Evolutionary conservation across 1,140 invertebrate genomes (phyloP).

Genomic region (Micrasema longulum): DNA sequence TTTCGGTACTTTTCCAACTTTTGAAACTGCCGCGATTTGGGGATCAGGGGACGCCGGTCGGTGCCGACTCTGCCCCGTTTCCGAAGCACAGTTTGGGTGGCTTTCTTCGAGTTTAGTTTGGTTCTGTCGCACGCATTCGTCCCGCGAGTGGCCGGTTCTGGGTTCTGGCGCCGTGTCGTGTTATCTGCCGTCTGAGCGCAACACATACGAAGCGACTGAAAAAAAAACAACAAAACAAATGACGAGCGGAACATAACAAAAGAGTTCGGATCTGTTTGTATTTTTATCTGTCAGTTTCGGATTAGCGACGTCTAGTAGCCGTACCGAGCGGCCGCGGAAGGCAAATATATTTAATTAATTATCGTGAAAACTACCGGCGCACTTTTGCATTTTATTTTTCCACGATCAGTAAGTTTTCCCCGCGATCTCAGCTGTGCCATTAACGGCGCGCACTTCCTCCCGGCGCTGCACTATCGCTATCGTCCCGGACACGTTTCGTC

Average conservation of each 20-base stretch:
- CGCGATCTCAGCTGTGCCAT: not conserved
- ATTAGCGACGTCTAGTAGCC: too few species aligned
- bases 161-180: constrained; percentile 1
- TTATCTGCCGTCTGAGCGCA: constrained; percentile 12
- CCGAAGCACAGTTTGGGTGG: not conserved
- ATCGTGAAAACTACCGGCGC: not conserved
- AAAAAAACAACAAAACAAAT: constrained; percentile 44
- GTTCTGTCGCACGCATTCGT: too few species aligned
- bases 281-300: too few species aligned
- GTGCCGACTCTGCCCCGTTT: not conserved
- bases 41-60: not conserved
- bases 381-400: too few species aligned
- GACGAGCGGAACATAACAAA: constrained; percentile 56
- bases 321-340: not conserved
- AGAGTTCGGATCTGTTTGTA: not conserved
- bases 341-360: not conserved
- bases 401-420: not conserved
- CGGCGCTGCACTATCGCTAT: not conserved
- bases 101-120: too few species aligned
- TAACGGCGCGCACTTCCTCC: not conserved
- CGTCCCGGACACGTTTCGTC: constrained; percentile 5
- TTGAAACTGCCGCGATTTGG: constrained; percentile 10
- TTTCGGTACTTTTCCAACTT: constrained; percentile 15
- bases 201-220: not conserved
- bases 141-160: not conserved